Evolutionary conservation across 2,888 invertebrate genomes (phyloP).

Genomic region (Serripes groenlandicus): DNA sequence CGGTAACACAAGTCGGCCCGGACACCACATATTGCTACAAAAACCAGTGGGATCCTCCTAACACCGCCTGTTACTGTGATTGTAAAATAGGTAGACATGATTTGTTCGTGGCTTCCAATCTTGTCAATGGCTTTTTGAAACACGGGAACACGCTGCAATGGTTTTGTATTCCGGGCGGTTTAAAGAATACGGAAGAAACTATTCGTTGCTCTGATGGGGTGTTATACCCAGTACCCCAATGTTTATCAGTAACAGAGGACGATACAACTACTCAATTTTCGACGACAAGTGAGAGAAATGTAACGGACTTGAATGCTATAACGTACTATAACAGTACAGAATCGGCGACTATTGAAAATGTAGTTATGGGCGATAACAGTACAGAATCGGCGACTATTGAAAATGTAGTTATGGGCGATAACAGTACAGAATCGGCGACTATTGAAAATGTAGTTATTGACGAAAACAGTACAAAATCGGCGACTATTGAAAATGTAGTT

Average conservation of each 20-base stretch:
- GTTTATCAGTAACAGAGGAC: neutral
- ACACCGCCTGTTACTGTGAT: conserved; percentile 42
- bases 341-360: too few relatives aligned
- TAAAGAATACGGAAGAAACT: conserved; percentile 16
- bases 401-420: too few relatives aligned
- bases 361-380: too few relatives aligned
- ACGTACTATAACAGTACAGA: too few relatives aligned
- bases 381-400: too few relatives aligned
- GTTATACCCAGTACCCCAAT: neutral
- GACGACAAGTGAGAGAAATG: too few relatives aligned
- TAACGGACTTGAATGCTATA: too few relatives aligned
- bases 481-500: too few relatives aligned
- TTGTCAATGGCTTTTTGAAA: conserved; percentile 6
- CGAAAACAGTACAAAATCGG: too few relatives aligned
- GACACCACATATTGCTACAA: neutral
- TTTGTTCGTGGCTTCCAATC: neutral
- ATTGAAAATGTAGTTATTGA: too few relatives aligned
- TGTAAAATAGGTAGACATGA: conserved; percentile 14
- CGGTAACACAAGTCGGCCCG: conserved; percentile 10
- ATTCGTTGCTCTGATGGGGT: conserved; percentile 9
- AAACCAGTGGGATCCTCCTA: conserved; percentile 14
- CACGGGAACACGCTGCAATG: conserved; percentile 6
- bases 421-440: too few relatives aligned
- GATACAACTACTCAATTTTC: neutral
- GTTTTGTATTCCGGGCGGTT: neutral